These are phyloP conservation scores for Pasiphila rectangulata DNA, from an alignment of 2,888 invertebrate genomes.

Conservation along the genomic window DNA sequence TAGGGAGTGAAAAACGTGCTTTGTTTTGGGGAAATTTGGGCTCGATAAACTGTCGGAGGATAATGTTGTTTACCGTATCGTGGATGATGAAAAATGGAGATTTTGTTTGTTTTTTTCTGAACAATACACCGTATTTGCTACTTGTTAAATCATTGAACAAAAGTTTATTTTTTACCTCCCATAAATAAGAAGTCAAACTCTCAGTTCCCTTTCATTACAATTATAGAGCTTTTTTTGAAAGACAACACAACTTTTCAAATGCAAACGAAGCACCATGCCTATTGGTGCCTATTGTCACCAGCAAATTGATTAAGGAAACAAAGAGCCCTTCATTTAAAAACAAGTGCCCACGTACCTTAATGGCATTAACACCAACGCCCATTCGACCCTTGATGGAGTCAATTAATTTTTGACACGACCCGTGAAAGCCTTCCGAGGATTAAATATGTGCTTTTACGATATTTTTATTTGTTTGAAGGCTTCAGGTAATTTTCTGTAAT, in stretches of 20 bases:
- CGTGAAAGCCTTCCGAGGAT: slow-evolving; percentile 44
- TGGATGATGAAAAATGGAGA: background rate
- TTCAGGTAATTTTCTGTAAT: background rate
- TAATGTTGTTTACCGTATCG: slow-evolving; percentile 2
- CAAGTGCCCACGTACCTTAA: slow-evolving; percentile 26
- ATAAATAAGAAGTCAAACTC: too few relatives aligned
- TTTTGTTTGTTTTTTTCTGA: background rate
- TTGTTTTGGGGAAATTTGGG: slow-evolving; percentile 1
- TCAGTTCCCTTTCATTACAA: too few relatives aligned
- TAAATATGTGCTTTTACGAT: slow-evolving; percentile 38
- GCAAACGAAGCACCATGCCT: background rate
- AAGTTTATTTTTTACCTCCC: too few relatives aligned
- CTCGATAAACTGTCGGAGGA: background rate
- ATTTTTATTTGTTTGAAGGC: slow-evolving; percentile 1
- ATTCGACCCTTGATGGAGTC: slow-evolving; percentile 44
- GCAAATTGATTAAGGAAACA: slow-evolving; percentile 20
- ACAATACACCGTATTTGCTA: too few relatives aligned
- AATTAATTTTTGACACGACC: slow-evolving; percentile 61
- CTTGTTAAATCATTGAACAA: too few relatives aligned
- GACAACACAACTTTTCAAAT: too few relatives aligned
- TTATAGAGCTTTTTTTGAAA: too few relatives aligned
- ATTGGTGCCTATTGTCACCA: slow-evolving; percentile 14
- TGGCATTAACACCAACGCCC: slow-evolving; percentile 33
- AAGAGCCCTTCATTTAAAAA: slow-evolving; percentile 28
- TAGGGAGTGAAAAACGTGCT: slow-evolving; percentile 17